Evolutionary conservation across 2,888 invertebrate genomes (phyloP).

Genomic region (Rhagium mordax): DNA sequence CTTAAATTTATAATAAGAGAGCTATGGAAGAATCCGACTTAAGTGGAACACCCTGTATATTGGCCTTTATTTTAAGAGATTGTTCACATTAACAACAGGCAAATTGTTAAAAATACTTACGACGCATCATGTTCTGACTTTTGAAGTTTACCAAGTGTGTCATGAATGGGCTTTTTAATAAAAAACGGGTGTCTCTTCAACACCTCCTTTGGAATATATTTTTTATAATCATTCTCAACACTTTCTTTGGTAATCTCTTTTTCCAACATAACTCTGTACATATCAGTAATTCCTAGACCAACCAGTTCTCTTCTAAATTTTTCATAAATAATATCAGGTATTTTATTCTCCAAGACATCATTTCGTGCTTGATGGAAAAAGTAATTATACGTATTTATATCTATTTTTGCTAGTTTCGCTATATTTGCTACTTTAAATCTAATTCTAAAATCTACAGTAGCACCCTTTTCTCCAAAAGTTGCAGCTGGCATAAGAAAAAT

Average conservation of each 20-base stretch:
- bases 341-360: conserved; percentile 86
- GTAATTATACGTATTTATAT: conserved; percentile 86
- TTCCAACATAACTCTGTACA: conserved; percentile 88
- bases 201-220: conserved; percentile 87
- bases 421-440: conserved; percentile 83
- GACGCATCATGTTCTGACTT: conserved; percentile 76
- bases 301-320: conserved; percentile 84
- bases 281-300: conserved; percentile 90
- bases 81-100: no score
- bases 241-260: conserved; percentile 78
- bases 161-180: conserved; percentile 82
- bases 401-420: conserved; percentile 77
- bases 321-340: conserved; percentile 86
- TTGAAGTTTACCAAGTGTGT: conserved; percentile 75
- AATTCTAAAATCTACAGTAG: conserved; percentile 80
- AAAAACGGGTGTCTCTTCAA: conserved; percentile 83
- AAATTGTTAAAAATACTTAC: conserved; percentile 70
- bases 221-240: conserved; percentile 85
- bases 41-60: no score
- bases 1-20: no score
- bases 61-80: no score
- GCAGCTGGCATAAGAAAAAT: conserved; percentile 82
- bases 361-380: conserved; percentile 88
- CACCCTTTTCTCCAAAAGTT: conserved; percentile 69
- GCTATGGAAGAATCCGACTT: no score